Evolutionary conservation across 2,888 invertebrate species (phyloP).

Genomic region (Clepsis dumicolana): DNA sequence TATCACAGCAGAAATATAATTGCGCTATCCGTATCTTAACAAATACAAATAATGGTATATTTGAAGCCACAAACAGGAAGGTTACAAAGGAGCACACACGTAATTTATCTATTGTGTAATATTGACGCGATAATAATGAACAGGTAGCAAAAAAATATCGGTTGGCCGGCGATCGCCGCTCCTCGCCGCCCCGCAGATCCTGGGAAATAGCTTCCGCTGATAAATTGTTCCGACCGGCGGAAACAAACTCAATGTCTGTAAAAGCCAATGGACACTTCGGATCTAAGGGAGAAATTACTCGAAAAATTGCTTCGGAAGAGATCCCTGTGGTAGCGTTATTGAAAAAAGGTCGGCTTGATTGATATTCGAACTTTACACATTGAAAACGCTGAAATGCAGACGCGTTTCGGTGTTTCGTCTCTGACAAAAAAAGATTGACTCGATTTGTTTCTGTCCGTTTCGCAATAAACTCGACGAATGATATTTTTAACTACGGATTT

Average conservation of each 20-base stretch:
- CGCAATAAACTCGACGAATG: slow-evolving; percentile 79
- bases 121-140: slow-evolving; percentile 39
- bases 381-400: slow-evolving; percentile 76
- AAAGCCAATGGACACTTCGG: slow-evolving; percentile 63
- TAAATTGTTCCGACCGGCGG: slow-evolving; percentile 61
- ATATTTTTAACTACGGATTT: slow-evolving; percentile 80
- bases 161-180: slow-evolving; percentile 19
- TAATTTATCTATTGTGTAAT: slow-evolving; percentile 33
- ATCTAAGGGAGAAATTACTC: slow-evolving; percentile 75
- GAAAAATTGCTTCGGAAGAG: slow-evolving; percentile 74
- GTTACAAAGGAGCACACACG: slow-evolving; percentile 11
- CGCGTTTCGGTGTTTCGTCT: slow-evolving; percentile 79
- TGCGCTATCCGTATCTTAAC: background rate
- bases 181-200: slow-evolving; percentile 29
- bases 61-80: slow-evolving; percentile 1
- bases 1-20: background rate
- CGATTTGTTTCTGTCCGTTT: slow-evolving; percentile 84
- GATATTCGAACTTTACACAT: slow-evolving; percentile 83
- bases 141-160: slow-evolving; percentile 38
- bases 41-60: slow-evolving; percentile 1
- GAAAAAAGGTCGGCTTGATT: slow-evolving; percentile 84
- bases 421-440: slow-evolving; percentile 82
- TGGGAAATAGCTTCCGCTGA: slow-evolving; percentile 52
- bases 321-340: slow-evolving; percentile 78
- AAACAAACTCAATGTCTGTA: slow-evolving; percentile 56